Percentiles rank a stretch among this genome's conserved stretches.
Evolutionary conservation across 92 coral and sea anemone genomes (phyloP).

Genomic region (Epizoanthus illoricatus): DNA sequence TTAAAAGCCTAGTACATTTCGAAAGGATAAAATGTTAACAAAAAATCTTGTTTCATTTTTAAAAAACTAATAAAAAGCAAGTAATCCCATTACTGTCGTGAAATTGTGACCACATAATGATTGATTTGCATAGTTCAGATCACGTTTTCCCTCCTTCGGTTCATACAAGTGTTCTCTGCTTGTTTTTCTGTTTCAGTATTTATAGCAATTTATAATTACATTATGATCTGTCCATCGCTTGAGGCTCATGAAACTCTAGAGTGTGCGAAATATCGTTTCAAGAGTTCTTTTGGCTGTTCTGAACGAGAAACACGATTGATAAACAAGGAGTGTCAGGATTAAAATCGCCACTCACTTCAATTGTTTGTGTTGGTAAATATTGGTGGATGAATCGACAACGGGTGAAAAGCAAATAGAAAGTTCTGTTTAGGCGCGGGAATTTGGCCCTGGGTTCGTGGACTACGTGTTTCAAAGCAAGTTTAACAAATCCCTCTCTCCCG

Average conservation of each 20-base stretch:
- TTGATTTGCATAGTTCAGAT: slow-evolving; percentile 11
- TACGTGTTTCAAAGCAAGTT: too few relatives aligned
- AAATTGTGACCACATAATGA: slow-evolving; percentile 20
- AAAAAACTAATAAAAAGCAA: background rate
- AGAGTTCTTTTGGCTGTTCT: background rate
- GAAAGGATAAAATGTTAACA: background rate
- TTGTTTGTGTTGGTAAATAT: background rate
- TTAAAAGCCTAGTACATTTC: too few relatives aligned
- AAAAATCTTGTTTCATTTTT: slow-evolving; percentile 7
- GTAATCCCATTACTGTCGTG: slow-evolving; percentile 27
- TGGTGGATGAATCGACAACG: background rate
- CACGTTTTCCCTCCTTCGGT: slow-evolving; percentile 23
- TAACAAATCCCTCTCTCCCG: too few relatives aligned
- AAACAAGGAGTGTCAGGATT: slow-evolving; percentile 4
- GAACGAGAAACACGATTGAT: slow-evolving; percentile 10
- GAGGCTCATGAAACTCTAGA: slow-evolving; percentile 5
- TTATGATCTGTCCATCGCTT: slow-evolving; percentile 1
- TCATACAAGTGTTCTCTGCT: slow-evolving; percentile 19
- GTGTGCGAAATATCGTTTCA: background rate
- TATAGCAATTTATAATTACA: slow-evolving; percentile 35
- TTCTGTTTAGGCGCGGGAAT: background rate
- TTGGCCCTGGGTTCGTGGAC: too few relatives aligned
- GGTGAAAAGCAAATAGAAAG: background rate
- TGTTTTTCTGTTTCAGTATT: slow-evolving; percentile 13
- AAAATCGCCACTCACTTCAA: background rate